A percentile compares a stretch with the other conserved stretches of the same genome.
phyloP scores from a whole-genome alignment of 64 coral and sea anemone species.

The Trachythela sp. region DNA sequence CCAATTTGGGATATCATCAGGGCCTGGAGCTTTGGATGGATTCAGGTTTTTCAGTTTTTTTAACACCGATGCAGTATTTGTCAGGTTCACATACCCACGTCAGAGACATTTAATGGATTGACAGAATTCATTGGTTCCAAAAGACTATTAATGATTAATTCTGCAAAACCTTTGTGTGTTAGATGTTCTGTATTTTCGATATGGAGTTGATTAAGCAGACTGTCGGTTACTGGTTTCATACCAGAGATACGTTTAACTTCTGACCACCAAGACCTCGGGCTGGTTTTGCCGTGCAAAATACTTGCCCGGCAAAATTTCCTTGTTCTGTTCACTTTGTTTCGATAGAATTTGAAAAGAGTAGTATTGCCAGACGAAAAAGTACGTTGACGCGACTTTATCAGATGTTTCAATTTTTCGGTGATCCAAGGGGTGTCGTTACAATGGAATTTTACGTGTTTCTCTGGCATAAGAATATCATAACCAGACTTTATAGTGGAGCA shows the following conservation, averaged over 20 bases:
- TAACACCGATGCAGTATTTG: no score
- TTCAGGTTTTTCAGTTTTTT: no score
- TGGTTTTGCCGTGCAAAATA: background rate
- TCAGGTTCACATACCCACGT: background rate
- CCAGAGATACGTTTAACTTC: background rate
- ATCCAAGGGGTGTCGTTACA: background rate
- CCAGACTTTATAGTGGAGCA: background rate
- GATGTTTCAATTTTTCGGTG: background rate
- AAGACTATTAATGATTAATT: background rate
- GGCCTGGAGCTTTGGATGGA: no score
- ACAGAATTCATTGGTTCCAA: background rate
- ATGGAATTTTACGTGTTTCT: background rate
- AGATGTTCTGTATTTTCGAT: background rate
- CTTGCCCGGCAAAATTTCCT: background rate
- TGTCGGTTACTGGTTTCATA: background rate
- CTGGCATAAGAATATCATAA: conserved; percentile 10
- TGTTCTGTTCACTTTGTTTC: conserved; percentile 7
- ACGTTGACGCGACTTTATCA: background rate
- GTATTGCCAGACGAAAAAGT: background rate
- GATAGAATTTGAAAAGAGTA: background rate
- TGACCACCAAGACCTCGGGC: background rate
- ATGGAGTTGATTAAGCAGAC: background rate
- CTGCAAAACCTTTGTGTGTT: background rate
- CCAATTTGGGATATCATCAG: background rate
- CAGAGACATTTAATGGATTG: background rate